Evolutionary conservation across 1,140 invertebrate species (phyloP).

Genomic region (Drosophila parabipectinata): DNA sequence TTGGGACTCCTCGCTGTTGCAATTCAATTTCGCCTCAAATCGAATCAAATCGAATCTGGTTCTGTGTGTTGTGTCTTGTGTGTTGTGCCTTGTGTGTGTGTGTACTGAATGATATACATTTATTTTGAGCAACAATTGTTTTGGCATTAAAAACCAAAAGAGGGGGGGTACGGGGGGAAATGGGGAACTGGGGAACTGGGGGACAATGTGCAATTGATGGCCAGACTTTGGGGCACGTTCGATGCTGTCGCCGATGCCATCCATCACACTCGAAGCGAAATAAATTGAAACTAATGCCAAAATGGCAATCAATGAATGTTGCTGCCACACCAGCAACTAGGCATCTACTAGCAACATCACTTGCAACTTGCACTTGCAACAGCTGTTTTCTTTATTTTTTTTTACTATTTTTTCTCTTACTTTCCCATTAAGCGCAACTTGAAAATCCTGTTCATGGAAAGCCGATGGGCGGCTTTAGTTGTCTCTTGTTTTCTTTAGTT

Average conservation of each 20-base stretch:
- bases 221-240: constrained; percentile 39
- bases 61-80: constrained; percentile 15
- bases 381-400: constrained; percentile 47
- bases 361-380: constrained; percentile 44
- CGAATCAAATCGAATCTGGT: constrained; percentile 24
- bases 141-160: constrained; percentile 64
- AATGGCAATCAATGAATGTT: constrained; percentile 71
- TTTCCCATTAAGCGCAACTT: constrained; percentile 49
- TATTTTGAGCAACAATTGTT: constrained; percentile 73
- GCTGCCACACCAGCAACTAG: constrained; percentile 11
- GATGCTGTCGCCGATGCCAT: constrained; percentile 65
- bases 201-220: constrained; percentile 26
- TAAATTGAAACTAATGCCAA: constrained; percentile 77
- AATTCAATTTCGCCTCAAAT: constrained; percentile 55
- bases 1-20: constrained; percentile 13
- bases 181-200: no score
- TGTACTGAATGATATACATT: constrained; percentile 46
- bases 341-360: constrained; percentile 60
- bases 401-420: constrained; percentile 7
- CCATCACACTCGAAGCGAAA: constrained; percentile 74
- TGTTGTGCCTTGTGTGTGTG: constrained; percentile 5
- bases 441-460: constrained; percentile 69
- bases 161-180: not conserved
- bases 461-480: constrained; percentile 21
- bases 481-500: not conserved